These are phyloP conservation scores for Epinotia bilunana DNA, from an alignment of 2,888 invertebrate species.

Conservation along the genomic window DNA sequence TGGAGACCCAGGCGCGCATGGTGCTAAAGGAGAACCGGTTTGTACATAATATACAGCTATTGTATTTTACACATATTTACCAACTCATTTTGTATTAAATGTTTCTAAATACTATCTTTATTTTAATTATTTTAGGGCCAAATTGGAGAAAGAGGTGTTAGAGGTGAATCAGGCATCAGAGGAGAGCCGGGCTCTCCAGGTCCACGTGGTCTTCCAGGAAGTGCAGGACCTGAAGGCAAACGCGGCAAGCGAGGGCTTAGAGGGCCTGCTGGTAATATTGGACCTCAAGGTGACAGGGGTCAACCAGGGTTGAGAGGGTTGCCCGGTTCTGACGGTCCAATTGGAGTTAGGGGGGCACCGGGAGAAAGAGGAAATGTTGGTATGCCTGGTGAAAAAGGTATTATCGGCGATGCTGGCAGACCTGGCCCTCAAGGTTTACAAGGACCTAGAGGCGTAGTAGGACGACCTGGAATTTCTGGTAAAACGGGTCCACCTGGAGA, in stretches of 20 bases:
- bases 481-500: slow-evolving; percentile 89
- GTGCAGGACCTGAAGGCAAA: slow-evolving; percentile 91
- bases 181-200: slow-evolving; percentile 90
- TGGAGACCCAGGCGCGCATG: slow-evolving; percentile 89
- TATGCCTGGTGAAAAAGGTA: slow-evolving; percentile 84
- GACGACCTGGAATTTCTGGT: slow-evolving; percentile 88
- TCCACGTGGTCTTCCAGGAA: slow-evolving; percentile 90
- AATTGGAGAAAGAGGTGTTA: slow-evolving; percentile 91
- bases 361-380: slow-evolving; percentile 88
- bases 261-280: slow-evolving; percentile 90
- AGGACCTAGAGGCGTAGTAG: slow-evolving; percentile 87
- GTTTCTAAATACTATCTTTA: not conserved
- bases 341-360: slow-evolving; percentile 89
- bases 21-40: slow-evolving; percentile 90
- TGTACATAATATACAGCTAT: not conserved
- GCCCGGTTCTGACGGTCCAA: slow-evolving; percentile 90
- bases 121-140: slow-evolving; percentile 82
- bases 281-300: slow-evolving; percentile 90
- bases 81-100: not conserved
- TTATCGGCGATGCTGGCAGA: slow-evolving; percentile 85
- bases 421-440: slow-evolving; percentile 87
- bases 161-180: slow-evolving; percentile 91
- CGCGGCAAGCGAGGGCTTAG: slow-evolving; percentile 91
- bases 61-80: not conserved
- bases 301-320: slow-evolving; percentile 86